Conservation (phyloP, 2,113 vertebrate genomes). For the Zapornia atra region DNA sequence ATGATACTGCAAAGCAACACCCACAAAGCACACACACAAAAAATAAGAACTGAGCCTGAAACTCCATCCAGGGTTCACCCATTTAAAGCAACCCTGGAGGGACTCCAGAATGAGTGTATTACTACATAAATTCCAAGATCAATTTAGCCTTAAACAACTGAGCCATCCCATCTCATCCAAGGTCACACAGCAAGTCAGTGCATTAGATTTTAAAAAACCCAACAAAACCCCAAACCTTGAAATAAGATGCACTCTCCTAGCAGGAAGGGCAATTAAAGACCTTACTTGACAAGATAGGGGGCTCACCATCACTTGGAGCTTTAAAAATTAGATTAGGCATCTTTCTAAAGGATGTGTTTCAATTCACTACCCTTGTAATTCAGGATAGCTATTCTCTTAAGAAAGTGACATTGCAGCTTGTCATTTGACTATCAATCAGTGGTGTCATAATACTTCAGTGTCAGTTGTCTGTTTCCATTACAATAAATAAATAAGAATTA, state of each 20-base stretch:
- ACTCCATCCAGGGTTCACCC: background rate
- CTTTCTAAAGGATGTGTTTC: slow-evolving; percentile 47
- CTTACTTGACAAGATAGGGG: background rate
- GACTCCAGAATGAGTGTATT: background rate
- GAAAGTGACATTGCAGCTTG: slow-evolving; percentile 52
- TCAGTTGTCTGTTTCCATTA: slow-evolving; percentile 26
- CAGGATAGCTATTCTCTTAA: background rate
- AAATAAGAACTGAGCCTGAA: slow-evolving; percentile 1
- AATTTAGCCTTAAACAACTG: slow-evolving; percentile 38
- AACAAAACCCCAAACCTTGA: background rate
- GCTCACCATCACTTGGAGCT: slow-evolving; percentile 16
- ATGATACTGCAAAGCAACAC: background rate
- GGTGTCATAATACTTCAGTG: slow-evolving; percentile 38
- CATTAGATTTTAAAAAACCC: background rate
- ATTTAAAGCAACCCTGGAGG: background rate
- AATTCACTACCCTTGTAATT: slow-evolving; percentile 49
- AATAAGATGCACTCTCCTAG: background rate
- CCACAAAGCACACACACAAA: background rate
- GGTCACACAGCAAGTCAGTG: slow-evolving; percentile 17
- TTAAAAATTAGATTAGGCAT: slow-evolving; percentile 55
- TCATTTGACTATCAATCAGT: slow-evolving; percentile 45
- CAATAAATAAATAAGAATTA: slow-evolving; percentile 62
- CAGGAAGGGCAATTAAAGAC: slow-evolving; percentile 47
- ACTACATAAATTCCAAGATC: slow-evolving; percentile 49
- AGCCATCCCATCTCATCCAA: slow-evolving; percentile 35